Evolutionary conservation across 2,888 invertebrate genomes (phyloP).

Genomic region (Ennomos quercinarius): DNA sequence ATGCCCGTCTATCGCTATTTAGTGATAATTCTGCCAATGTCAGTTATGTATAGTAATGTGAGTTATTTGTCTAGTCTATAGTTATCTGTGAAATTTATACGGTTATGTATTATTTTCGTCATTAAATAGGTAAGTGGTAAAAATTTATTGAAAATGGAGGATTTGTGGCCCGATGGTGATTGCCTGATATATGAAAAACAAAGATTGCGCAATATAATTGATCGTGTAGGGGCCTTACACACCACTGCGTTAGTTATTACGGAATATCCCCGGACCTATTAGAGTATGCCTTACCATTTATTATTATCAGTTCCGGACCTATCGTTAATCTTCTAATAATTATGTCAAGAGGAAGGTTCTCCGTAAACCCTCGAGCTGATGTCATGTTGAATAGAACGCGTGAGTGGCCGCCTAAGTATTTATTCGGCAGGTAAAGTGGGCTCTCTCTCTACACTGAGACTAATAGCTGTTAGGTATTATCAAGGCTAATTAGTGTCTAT

Average conservation of each 20-base stretch:
- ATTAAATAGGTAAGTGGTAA: too few relatives aligned
- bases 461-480: not conserved
- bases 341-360: constrained; percentile 33
- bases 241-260: constrained; percentile 23
- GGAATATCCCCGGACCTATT: constrained; percentile 26
- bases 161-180: too few relatives aligned
- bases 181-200: too few relatives aligned
- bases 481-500: not conserved
- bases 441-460: constrained; percentile 3
- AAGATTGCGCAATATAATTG: too few relatives aligned
- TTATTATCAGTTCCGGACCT: constrained; percentile 40
- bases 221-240: too few relatives aligned
- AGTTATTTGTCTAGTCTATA: too few relatives aligned
- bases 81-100: too few relatives aligned
- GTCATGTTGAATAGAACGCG: constrained; percentile 30
- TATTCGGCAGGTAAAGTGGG: constrained; percentile 17
- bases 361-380: constrained; percentile 28
- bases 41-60: too few relatives aligned
- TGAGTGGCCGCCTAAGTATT: constrained; percentile 15
- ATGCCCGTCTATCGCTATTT: too few relatives aligned
- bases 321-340: constrained; percentile 39
- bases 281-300: constrained; percentile 36
- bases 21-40: too few relatives aligned
- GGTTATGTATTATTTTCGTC: too few relatives aligned
- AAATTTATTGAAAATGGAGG: too few relatives aligned